Evolutionary conservation across 1,140 invertebrate genomes (phyloP).

Genomic region (Lasaia peninsularis): DNA sequence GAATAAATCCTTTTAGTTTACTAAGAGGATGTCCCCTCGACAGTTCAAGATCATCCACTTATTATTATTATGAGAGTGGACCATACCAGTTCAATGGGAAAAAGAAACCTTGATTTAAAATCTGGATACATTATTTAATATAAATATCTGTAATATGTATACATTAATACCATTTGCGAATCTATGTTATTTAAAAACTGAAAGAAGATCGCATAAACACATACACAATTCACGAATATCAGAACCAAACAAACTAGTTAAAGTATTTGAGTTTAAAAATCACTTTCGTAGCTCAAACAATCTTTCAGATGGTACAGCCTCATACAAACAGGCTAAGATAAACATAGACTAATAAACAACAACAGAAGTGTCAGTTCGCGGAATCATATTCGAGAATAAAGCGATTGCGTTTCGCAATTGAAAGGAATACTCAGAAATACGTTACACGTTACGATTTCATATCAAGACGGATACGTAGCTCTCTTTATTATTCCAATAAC

Average conservation of each 20-base stretch:
- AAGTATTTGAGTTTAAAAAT: constrained; percentile 36
- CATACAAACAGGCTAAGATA: constrained; percentile 54
- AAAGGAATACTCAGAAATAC: constrained; percentile 55
- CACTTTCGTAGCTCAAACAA: constrained; percentile 43
- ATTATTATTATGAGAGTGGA: no score
- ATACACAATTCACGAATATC: neutral
- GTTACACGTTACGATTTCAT: constrained; percentile 47
- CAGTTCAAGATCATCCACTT: neutral
- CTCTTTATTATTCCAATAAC: constrained; percentile 76
- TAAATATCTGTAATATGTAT: no score
- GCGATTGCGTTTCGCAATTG: constrained; percentile 65
- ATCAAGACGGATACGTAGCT: constrained; percentile 59
- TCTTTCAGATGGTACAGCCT: constrained; percentile 34
- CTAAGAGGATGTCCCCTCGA: neutral
- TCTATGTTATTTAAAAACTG: no score
- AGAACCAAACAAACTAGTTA: constrained; percentile 24
- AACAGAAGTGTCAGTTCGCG: constrained; percentile 68
- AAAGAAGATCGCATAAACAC: no score
- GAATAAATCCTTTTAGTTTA: no score
- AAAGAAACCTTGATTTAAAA: no score
- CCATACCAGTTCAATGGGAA: no score
- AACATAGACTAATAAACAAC: constrained; percentile 68
- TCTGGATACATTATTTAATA: no score
- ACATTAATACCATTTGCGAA: no score
- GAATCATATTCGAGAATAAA: constrained; percentile 59